Base-by-base conservation (phyloP, 1,140 invertebrate species). In the Cheumatopsyche charites region DNA sequence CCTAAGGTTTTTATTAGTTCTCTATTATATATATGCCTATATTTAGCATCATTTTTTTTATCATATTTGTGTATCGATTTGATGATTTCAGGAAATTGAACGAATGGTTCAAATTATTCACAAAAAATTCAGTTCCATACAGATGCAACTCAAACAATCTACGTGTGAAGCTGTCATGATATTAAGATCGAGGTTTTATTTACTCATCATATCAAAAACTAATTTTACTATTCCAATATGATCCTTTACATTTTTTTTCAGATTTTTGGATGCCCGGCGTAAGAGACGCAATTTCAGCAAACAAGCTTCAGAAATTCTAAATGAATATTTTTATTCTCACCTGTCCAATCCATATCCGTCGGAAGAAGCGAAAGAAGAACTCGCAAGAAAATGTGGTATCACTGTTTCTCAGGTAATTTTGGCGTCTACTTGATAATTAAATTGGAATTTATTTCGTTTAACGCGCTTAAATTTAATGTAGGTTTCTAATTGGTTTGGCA, bases 151-250 rank as follows among this genome's bases (percentile, higher is more conserved):
- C 76, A 99, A 99, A 84, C 98, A 99, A 85, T 98, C 95, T 73
- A 99, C 98, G 13, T 99, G 98, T 82, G 98, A 99, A 83, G 98
- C 98, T n/a, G 98, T 99, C 63, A 99, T 99, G 98, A 99, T 99
- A 73, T 87, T 99, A 25, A 88, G 97, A 79, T 93, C 91, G 70
- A 84, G 83, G 83, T 84, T 62, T 12, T 13, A 23, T 4, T 62
- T 21, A 36, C 6, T 47, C 19, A 6, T 25, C 2, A 66, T 19
- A 3, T n/a, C n/a, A n/a, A n/a, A n/a, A n/a, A n/a, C n/a, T n/a
- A n/a, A n/a, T n/a, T n/a, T n/a, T n/a, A n/a, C 21, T 9, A n/a
- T 42, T 67, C 21, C 13, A 23, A 11, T 19, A 1, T 36, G 4
- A 21, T 2, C 26, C 9, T 55, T 69, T 52, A 36, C 13, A 4